A percentile compares a stretch with the other conserved stretches of the same genome.
phyloP scores from a whole-genome alignment of 2,113 vertebrate genomes.

The Phyllostomus hastatus region DNA sequence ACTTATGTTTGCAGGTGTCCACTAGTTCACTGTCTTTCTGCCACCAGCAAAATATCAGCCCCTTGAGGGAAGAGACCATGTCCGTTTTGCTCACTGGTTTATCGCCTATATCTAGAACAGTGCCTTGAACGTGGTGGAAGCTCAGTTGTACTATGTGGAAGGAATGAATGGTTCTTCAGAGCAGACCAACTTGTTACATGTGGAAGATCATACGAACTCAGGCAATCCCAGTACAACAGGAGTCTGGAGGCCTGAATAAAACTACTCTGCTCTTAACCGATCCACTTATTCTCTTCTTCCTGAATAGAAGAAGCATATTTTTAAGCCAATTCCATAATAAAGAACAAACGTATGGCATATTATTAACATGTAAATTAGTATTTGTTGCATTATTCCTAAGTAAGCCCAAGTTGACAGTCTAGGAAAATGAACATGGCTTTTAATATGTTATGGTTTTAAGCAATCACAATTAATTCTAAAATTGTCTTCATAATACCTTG shows the following conservation, averaged over 20 bases:
- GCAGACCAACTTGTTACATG: not conserved
- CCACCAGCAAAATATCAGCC: not conserved
- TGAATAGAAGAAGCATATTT: not conserved
- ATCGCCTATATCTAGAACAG: not conserved
- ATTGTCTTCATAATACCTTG: not conserved
- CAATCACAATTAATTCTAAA: constrained; percentile 8
- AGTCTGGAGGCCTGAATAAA: not conserved
- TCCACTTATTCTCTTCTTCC: not conserved
- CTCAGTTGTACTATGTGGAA: not conserved
- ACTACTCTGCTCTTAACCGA: not conserved
- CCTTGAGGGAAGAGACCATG: not conserved
- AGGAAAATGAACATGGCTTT: not conserved
- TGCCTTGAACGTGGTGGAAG: not conserved
- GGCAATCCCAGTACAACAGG: not conserved
- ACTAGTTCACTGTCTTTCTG: not conserved
- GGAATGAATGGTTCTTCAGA: not conserved
- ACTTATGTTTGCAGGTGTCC: not conserved
- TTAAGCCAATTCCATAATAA: not conserved
- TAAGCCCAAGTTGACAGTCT: not conserved
- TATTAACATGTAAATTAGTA: not conserved
- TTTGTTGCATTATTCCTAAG: not conserved
- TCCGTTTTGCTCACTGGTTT: not conserved
- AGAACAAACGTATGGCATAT: not conserved
- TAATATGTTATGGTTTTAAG: not conserved
- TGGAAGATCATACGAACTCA: not conserved